Conservation (phyloP, 2,888 invertebrate species). For the Melinopterus prodromus region DNA sequence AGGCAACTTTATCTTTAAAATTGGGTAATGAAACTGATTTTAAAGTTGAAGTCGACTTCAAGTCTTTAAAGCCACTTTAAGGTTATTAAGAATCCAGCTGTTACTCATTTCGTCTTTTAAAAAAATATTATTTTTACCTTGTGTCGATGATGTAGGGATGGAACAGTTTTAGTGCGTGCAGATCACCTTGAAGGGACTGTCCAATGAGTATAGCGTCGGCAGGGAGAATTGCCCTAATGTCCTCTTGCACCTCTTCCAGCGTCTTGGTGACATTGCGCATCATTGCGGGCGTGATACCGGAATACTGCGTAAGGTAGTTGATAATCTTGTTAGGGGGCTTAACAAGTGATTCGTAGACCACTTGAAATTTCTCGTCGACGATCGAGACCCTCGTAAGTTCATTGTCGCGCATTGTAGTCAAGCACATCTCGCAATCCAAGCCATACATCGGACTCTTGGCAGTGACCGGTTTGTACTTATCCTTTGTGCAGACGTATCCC, state of each 20-base stretch:
- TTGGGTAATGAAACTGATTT: too few relatives aligned
- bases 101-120: too few relatives aligned
- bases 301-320: conserved; percentile 80
- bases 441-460: conserved; percentile 88
- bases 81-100: too few relatives aligned
- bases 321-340: conserved; percentile 83
- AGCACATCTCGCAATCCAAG: conserved; percentile 95
- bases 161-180: conserved; percentile 93
- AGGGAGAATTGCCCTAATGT: conserved; percentile 77
- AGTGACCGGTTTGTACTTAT: conserved; percentile 77
- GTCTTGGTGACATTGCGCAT: conserved; percentile 78
- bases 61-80: too few relatives aligned
- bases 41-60: too few relatives aligned
- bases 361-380: conserved; percentile 82
- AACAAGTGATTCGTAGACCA: conserved; percentile 86
- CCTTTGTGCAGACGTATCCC: conserved; percentile 78
- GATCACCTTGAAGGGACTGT: conserved; percentile 91
- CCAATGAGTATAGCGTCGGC: conserved; percentile 94
- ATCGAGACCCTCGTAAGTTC: conserved; percentile 90
- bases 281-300: conserved; percentile 75
- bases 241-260: conserved; percentile 82
- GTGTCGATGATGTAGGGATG: conserved; percentile 98
- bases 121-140: conserved; percentile 47
- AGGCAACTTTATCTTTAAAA: too few relatives aligned
- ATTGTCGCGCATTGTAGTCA: conserved; percentile 71